phyloP scores from a whole-genome alignment of 1,140 invertebrate species.

The Gerris buenoi region DNA sequence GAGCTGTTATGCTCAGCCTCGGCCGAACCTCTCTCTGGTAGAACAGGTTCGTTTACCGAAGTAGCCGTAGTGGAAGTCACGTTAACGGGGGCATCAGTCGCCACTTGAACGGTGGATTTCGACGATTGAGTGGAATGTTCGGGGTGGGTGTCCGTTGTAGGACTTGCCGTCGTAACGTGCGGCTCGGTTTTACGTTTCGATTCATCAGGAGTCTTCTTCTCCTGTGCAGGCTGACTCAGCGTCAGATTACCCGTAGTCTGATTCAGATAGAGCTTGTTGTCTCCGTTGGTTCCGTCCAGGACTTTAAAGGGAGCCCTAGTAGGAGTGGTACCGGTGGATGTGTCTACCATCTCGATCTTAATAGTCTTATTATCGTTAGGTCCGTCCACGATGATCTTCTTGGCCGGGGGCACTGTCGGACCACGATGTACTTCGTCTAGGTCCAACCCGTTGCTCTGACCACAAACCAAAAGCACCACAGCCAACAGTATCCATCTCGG shows the following conservation, averaged over 20 bases:
- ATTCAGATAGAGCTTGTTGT: background rate
- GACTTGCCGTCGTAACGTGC: background rate
- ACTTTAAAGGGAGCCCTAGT: background rate
- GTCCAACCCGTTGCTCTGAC: too few relatives aligned
- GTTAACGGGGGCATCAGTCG: conserved; percentile 24
- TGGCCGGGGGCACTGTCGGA: too few relatives aligned
- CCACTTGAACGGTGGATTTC: background rate
- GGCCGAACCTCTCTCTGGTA: conserved; percentile 73
- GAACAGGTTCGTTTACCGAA: conserved; percentile 43
- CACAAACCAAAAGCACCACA: too few relatives aligned
- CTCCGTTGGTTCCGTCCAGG: background rate
- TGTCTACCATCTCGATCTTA: background rate
- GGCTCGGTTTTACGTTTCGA: background rate
- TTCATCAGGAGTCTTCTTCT: background rate
- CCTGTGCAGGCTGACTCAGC: background rate
- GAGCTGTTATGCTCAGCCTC: conserved; percentile 92
- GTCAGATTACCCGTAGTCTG: background rate
- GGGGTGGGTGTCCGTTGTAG: background rate
- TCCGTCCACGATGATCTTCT: background rate
- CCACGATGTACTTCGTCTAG: too few relatives aligned
- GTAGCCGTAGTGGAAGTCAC: conserved; percentile 30
- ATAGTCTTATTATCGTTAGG: background rate
- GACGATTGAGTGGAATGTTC: background rate
- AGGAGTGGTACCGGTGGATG: background rate
- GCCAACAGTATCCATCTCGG: too few relatives aligned